Base-by-base conservation (phyloP, 2,113 vertebrate genomes). In the Oxyura jamaicensis region DNA sequence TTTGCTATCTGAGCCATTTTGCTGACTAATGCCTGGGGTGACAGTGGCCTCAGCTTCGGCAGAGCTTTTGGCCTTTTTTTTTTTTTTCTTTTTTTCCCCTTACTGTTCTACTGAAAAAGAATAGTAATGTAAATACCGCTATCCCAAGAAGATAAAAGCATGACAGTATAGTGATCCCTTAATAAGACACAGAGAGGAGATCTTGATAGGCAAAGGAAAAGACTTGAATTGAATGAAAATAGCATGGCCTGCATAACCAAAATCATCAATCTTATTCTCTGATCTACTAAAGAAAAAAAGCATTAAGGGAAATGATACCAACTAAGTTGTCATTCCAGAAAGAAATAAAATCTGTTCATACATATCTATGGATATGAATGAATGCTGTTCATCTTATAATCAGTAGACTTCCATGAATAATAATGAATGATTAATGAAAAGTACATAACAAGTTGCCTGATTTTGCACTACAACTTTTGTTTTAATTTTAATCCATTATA, bases 401-500 rank as follows among this genome's bases (percentile, higher is more conserved):
- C 46, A 73, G 4, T 8, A 69, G n/a, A 53, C 20, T 85, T 92
- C 23, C 19, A 41, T 19, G 26, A 22, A 5, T 21, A 19, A 58
- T 23, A 90, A 73, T 8, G 15, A 87, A 75, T 82, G 62, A 73
- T 58, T 55, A 77, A 84, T 56, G 74, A 42, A 73, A 91, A 77
- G 13, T 55, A 53, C 20, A 29, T 53, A 75, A 2, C n/a, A 48
- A 58, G 22, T 53, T 76, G 44, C 39, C 86, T 69, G 35, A 85
- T 22, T 88, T 90, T 10, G 31, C 16, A 77, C 16, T 66, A 39
- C 7, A 17, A 60, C 4, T 62, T 95, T 74, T 86, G 3, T 55
- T 89, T 79, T 78, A 66, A 79, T 83, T 93, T 74, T 82, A 44
- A n/a, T 90, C 46, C 73, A 76, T 67, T 94, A 79, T n/a, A 85